Conservation (phyloP, 2,113 vertebrate genomes). For the Marmota monax region DNA sequence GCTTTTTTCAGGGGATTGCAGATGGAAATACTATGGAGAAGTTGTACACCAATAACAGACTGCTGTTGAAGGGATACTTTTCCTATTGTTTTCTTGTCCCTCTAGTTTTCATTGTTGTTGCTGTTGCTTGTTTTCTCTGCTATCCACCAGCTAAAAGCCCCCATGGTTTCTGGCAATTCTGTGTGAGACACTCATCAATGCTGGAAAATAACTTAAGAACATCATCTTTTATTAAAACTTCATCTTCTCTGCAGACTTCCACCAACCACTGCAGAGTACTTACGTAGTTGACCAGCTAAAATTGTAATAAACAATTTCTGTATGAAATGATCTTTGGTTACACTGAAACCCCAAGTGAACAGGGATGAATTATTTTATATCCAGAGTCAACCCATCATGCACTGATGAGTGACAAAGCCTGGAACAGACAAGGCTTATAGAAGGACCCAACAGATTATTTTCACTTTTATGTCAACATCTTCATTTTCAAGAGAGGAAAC, state of each 20-base stretch:
- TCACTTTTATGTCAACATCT: slow-evolving; percentile 25
- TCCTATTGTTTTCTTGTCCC: background rate
- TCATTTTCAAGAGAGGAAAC: background rate
- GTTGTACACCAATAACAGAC: background rate
- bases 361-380: background rate
- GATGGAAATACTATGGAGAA: background rate
- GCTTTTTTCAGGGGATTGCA: background rate
- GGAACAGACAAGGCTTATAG: background rate
- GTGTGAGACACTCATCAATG: background rate
- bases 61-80: background rate
- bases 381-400: background rate
- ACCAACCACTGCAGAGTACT: background rate
- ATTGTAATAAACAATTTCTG: background rate
- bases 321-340: background rate
- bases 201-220: background rate
- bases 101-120: background rate
- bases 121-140: slow-evolving; percentile 17
- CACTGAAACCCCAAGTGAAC: background rate
- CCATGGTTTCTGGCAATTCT: background rate
- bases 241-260: background rate
- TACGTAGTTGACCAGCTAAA: background rate
- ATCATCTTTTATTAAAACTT: background rate
- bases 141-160: background rate
- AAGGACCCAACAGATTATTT: background rate
- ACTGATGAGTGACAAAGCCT: background rate